A percentile compares a stretch with the other conserved stretches of the same genome.
Evolutionary conservation across 1,140 invertebrate species (phyloP).

Genomic region (Zeugodacus cucurbitae): DNA sequence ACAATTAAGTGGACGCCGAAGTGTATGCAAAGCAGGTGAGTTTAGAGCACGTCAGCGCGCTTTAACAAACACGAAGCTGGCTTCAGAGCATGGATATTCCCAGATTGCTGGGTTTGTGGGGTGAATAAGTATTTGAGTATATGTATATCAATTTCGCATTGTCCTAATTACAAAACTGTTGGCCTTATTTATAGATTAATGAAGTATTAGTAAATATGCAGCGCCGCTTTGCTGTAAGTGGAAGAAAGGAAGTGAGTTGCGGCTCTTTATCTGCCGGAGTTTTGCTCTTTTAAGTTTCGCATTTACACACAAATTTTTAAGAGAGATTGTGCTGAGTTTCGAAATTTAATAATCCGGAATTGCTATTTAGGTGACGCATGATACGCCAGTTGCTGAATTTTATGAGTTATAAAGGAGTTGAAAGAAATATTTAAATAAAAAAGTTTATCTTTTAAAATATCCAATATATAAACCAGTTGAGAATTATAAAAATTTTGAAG

Average conservation of each 20-base stretch:
- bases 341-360: too few relatives aligned
- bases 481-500: too few relatives aligned
- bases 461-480: too few relatives aligned
- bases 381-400: too few relatives aligned
- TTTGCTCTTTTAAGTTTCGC: neutral
- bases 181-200: neutral
- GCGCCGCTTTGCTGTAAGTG: neutral
- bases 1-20: slow-evolving; percentile 16
- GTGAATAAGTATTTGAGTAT: neutral
- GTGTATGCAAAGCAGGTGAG: slow-evolving; percentile 30
- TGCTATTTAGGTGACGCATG: too few relatives aligned
- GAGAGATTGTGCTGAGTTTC: too few relatives aligned
- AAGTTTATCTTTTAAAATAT: too few relatives aligned
- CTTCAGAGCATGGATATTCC: neutral
- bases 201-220: neutral
- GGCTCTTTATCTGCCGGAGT: neutral
- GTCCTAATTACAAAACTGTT: slow-evolving; percentile 15
- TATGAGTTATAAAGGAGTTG: too few relatives aligned
- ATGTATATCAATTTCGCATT: neutral
- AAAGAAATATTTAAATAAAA: too few relatives aligned
- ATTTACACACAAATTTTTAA: too few relatives aligned
- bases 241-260: neutral
- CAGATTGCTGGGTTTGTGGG: neutral
- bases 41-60: neutral
- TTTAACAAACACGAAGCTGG: neutral